Percentiles rank a stretch among this genome's conserved stretches.
These are phyloP conservation scores for Aspidoscelis tigris DNA, from an alignment of 2,113 vertebrate genomes.

Conservation along the genomic window DNA sequence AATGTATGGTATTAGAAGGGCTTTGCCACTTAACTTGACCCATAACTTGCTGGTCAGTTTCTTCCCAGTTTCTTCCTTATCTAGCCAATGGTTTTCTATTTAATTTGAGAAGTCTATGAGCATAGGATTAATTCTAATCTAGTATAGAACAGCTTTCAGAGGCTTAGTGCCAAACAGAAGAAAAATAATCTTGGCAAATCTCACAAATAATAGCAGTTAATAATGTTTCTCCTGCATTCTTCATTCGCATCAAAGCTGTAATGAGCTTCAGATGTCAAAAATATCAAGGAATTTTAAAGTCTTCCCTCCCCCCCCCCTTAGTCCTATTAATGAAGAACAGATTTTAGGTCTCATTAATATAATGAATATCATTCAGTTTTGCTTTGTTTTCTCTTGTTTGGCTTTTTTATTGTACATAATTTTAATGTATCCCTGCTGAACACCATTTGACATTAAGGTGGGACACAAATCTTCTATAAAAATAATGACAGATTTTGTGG, in stretches of 20 bases:
- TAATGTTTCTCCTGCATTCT: background rate
- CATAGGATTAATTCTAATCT: background rate
- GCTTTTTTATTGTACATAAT: background rate
- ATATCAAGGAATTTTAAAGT: slow-evolving; percentile 25
- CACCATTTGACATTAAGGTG: background rate
- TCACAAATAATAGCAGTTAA: background rate
- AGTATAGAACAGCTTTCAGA: background rate
- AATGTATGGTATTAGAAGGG: too few species aligned
- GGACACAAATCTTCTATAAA: background rate
- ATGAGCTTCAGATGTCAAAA: background rate
- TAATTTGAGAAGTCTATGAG: slow-evolving; percentile 34
- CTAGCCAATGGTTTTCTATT: slow-evolving; percentile 3
- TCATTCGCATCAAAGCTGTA: slow-evolving; percentile 20
- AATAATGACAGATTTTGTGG: background rate
- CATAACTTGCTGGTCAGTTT: too few species aligned
- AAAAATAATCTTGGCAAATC: background rate
- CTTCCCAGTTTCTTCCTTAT: slow-evolving; percentile 4
- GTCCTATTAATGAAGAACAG: background rate
- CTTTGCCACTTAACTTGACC: too few species aligned
- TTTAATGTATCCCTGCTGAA: background rate
- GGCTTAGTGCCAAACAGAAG: background rate
- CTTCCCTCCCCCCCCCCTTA: background rate
- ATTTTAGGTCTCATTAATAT: background rate
- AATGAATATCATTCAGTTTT: background rate
- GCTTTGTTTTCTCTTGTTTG: background rate